Base-by-base conservation (phyloP, 2,797 vertebrate species). In the Florisuga fusca region DNA sequence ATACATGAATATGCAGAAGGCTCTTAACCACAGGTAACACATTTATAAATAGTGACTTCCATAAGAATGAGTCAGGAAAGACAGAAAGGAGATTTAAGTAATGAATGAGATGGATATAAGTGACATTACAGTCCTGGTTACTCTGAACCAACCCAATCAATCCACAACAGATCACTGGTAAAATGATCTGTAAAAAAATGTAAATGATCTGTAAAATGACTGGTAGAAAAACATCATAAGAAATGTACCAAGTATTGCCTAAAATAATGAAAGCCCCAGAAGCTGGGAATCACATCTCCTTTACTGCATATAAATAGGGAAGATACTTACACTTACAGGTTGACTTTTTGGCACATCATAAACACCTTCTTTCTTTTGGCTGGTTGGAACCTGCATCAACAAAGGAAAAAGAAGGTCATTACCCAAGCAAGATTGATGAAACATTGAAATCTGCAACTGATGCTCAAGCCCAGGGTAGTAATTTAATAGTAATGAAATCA, bases 271-370 rank as follows among this genome's bases (percentile, higher is more conserved):
- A 33, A 74, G 58, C 19, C 58, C 64, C n/a, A 94, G 33, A 18
- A 87, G 45, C 58, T 33, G 33, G 46, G 41, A 61, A 22, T 23
- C 7, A 19, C 34, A 19, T 4, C 80, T 58, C 34, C 31, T 61
- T 63, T 19, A 22, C 11, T 38, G 48, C 5, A 18, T 7, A 93
- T 74, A 91, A 95, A 61, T 27, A 95, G 84, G 93, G 84, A 95
- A 96, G 95, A 97, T 98, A 98, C 96, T 98, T 99, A 99, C 99
- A 99, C 99, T 99, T 99, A 99, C 98, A 98, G 99, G 99, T 98
- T 99, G 99, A 98, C 99, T 99, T 99, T 99, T 99, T 98, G 99
- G 99, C 98, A 99, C 99, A 97, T 99, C 99, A 99, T 99, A 99
- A 98, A 99, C 99, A 98, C 99, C 99, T 98, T 99, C 99, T 97